A percentile compares a stretch with the other conserved stretches of the same genome.
Evolutionary conservation across 1,140 invertebrate species (phyloP).

Genomic region (Drosophila parvula): DNA sequence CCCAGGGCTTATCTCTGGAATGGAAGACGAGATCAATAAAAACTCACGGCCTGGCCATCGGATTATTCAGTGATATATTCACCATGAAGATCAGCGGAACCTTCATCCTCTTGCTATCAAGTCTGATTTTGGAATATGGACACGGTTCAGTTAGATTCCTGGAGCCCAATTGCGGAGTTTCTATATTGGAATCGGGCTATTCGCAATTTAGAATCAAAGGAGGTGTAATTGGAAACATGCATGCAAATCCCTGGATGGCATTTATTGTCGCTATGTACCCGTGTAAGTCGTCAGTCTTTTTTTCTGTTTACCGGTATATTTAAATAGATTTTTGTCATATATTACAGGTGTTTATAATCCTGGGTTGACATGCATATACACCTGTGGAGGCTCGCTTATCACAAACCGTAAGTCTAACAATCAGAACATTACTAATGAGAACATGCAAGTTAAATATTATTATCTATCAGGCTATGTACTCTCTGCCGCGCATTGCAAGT

Average conservation of each 20-base stretch:
- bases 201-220: neutral
- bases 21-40: neutral
- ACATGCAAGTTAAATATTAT: neutral
- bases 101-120: neutral
- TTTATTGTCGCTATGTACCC: neutral
- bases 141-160: neutral
- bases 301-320: neutral
- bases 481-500: conserved; percentile 3
- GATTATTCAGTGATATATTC: neutral
- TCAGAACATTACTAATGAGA: no score
- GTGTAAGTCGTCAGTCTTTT: neutral
- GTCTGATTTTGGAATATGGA: neutral
- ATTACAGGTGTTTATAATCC: neutral
- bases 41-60: no score
- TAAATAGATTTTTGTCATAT: neutral
- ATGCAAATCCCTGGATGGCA: conserved; percentile 12
- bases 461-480: conserved; percentile 2
- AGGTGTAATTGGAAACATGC: neutral
- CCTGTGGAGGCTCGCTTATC: conserved; percentile 17
- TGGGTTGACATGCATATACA: neutral
- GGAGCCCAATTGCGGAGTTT: neutral
- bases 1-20: neutral
- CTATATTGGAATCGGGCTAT: neutral
- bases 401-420: neutral
- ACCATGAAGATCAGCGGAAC: neutral